phyloP scores from a whole-genome alignment of 2,888 invertebrate species.

The Julus scanicus region DNA sequence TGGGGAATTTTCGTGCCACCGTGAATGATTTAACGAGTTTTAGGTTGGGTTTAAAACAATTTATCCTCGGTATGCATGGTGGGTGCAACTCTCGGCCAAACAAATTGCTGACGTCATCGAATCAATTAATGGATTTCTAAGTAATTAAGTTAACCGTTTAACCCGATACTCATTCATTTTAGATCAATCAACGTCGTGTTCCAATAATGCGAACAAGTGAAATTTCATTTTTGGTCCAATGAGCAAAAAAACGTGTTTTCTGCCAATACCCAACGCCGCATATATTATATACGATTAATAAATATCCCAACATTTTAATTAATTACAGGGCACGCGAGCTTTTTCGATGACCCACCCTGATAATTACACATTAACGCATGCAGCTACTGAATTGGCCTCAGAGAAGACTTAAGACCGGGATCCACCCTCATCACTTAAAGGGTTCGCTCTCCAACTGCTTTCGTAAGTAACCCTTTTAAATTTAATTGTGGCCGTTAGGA shows the following conservation, averaged over 20 bases:
- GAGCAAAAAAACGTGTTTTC: neutral
- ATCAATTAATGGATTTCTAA: neutral
- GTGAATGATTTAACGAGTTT: neutral
- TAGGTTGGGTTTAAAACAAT: neutral
- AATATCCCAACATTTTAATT: neutral
- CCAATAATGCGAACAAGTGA: neutral
- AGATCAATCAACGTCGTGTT: slow-evolving; percentile 8
- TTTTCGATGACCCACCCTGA: slow-evolving; percentile 34
- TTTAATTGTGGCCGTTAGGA: neutral
- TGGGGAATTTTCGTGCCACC: neutral
- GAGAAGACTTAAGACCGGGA: slow-evolving; percentile 1
- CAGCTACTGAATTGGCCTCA: neutral
- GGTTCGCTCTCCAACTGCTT: neutral
- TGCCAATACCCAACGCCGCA: neutral
- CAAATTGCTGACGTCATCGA: slow-evolving; percentile 30
- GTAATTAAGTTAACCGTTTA: slow-evolving; percentile 39
- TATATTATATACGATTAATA: neutral
- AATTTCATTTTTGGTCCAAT: slow-evolving; percentile 1
- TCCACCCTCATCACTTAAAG: slow-evolving; percentile 15
- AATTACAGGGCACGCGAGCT: neutral
- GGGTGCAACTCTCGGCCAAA: neutral
- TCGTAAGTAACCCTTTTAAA: neutral
- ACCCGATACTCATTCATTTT: slow-evolving; percentile 30
- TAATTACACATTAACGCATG: neutral
- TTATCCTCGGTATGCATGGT: neutral